Evolutionary conservation across 2,888 invertebrate species (phyloP), one percentile per base, ranked within the genome.

Genomic region (Alviniconcha strummeri): DNA sequence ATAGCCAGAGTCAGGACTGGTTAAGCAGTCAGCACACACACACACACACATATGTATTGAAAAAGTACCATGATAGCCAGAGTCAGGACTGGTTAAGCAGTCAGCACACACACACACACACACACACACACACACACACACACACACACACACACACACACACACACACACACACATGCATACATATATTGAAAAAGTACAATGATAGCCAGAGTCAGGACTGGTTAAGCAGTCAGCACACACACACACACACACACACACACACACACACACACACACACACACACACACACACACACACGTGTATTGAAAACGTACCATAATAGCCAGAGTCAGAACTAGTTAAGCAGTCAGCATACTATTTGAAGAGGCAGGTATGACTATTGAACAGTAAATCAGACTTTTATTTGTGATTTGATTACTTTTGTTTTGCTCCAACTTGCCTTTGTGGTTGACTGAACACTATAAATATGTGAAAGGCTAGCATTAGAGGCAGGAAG

Each of bases 221-320:
- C 36, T 36, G 3, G 36, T 36, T 36, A 36, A 1, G 36, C 64
- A 64, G 11, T 13, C 71, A 71, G 8, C 19, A n/a, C 71, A 71
- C 71, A 71, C 71, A 71, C 71, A 71, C 19, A 19, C 69, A 71
- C 71, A 71, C 71, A 71, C 71, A 71, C 19, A 19, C 69, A 69
- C 69, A 17, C 69, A 69, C n/a, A 17, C 17, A 69, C 69, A 69
- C 69, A 69, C 69, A 69, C 69, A 69, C 69, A 69, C 69, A 69
- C n/a, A n/a, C n/a, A 69, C n/a, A n/a, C 69, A 69, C n/a, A n/a
- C 4, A 69, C 69, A 69, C 69, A 69, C 17, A 69, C 7, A 36
- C 74, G 36, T 36, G 36, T 36, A 36, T 36, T 36, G 36, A 36
- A 36, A 36, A 36, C 0, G 36, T 36, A 36, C 36, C 36, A 36